These are phyloP conservation scores for Trididemnum nubilum DNA, from an alignment of 23 tunicate species.

Conservation along the genomic window DNA sequence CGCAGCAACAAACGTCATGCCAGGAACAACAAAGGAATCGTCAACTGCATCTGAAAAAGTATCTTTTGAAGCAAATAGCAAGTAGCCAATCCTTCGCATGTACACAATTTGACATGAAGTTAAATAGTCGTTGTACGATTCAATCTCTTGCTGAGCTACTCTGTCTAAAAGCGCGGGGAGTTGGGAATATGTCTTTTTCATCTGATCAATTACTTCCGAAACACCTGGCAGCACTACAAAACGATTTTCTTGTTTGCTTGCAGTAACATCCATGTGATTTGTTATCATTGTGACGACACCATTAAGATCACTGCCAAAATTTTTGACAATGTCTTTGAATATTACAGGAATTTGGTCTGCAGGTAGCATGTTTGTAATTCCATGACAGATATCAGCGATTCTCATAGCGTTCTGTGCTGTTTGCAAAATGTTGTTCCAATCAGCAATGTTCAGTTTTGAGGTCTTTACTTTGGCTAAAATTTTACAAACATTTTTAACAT, in stretches of 20 bases:
- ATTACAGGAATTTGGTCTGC: slow-evolving; percentile 32
- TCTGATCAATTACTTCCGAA: slow-evolving; percentile 60
- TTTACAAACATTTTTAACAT: slow-evolving; percentile 58
- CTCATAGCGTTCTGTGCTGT: slow-evolving; percentile 60
- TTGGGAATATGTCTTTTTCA: slow-evolving; percentile 41
- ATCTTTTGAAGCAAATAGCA: slow-evolving; percentile 48
- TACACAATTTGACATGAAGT: slow-evolving; percentile 85
- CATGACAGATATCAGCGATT: slow-evolving; percentile 75
- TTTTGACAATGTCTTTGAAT: slow-evolving; percentile 44
- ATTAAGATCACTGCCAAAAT: slow-evolving; percentile 47
- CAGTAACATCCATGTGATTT: slow-evolving; percentile 55
- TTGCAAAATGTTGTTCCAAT: slow-evolving; percentile 62
- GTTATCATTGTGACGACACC: slow-evolving; percentile 48
- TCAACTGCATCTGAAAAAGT: background rate
- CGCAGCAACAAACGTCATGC: slow-evolving; percentile 56
- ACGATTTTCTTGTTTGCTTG: slow-evolving; percentile 53
- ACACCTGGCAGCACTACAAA: slow-evolving; percentile 68
- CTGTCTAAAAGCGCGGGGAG: slow-evolving; percentile 42
- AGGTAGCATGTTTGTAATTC: background rate
- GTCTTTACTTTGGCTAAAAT: slow-evolving; percentile 53
- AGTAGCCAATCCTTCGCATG: slow-evolving; percentile 77
- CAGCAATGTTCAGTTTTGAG: slow-evolving; percentile 50
- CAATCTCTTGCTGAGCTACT: slow-evolving; percentile 60
- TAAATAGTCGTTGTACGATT: slow-evolving; percentile 52
- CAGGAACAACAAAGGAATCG: slow-evolving; percentile 17